Percentiles rank a stretch among this genome's conserved stretches.
Conservation (phyloP, 2,797 vertebrate species). For the Miichthys miiuy region DNA sequence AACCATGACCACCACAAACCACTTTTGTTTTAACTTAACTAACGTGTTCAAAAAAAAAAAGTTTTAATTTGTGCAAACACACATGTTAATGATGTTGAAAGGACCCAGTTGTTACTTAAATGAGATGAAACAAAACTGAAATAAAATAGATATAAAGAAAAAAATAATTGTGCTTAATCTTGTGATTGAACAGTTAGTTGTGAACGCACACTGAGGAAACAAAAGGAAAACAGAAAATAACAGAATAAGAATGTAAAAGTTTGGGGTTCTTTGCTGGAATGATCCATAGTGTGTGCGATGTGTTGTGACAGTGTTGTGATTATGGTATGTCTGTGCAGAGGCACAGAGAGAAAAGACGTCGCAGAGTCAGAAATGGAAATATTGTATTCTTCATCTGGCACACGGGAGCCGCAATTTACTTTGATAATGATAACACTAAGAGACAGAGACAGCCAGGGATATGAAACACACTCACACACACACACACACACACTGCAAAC, state of each 20-base stretch:
- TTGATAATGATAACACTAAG: conserved; percentile 81
- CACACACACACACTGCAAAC: conserved; percentile 11
- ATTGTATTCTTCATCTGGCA: conserved; percentile 77
- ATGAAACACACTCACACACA: conserved; percentile 52
- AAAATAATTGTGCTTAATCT: neutral
- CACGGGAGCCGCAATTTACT: conserved; percentile 73
- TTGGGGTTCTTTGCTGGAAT: conserved; percentile 6
- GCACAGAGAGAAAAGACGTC: conserved; percentile 33
- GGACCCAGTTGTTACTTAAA: neutral
- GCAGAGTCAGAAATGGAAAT: conserved; percentile 75
- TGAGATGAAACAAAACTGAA: neutral
- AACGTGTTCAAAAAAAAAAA: neutral
- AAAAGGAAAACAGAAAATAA: neutral
- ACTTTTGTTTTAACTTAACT: neutral
- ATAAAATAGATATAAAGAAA: neutral
- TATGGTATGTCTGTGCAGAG: conserved; percentile 52
- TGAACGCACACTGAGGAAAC: neutral
- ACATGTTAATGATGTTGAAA: neutral
- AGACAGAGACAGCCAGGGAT: conserved; percentile 71
- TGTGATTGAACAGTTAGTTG: neutral
- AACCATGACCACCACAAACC: neutral
- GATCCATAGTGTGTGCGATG: conserved; percentile 70
- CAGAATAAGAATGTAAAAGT: conserved; percentile 17
- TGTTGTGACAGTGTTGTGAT: conserved; percentile 78
- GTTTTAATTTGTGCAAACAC: neutral